Evolutionary conservation across 2,113 vertebrate species (phyloP), one percentile per base, ranked within the genome.

Genomic region (Sturnira hondurensis): DNA sequence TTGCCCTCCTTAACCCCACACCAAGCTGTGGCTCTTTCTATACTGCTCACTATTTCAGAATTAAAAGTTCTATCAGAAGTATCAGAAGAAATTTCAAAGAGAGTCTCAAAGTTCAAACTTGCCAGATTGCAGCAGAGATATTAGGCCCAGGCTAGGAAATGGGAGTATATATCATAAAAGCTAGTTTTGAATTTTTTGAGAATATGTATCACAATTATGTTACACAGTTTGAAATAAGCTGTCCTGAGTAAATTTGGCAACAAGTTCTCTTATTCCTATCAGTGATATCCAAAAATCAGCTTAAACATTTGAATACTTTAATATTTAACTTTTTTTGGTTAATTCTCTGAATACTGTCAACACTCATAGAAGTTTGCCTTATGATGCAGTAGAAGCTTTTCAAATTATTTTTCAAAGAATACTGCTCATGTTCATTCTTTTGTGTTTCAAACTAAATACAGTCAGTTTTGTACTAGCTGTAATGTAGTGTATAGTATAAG

Each of bases 21-120:
- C 92, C 98, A 99, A 86, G 98, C 99, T 94, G 98, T 99, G 15
- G 96, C 98, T 95, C 99, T 99, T 19, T 99, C 99, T 0, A 98
- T 98, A 16, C 98, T 99, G 90, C 99, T 99, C 2, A 99, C 99
- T 88, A 99, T 99, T 83, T 99, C 98, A 78, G 99, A 99, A 98
- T 98, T 99, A 91, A 99, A 99, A 97, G 95, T 99, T 97, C 76
- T 92, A 38, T 97, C 98, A 0, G 99, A 99, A 22, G 81, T 96
- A 1, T 94, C 99, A 1, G 98, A 98, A 82, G 98, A 99, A 76
- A 96, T 98, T 28, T 58, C 97, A 1, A 99, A 98, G 96, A 98
- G 98, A 85, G 98, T 99, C 97, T 99, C 99, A 2, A 99, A 99
- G 97, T 99, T 99, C 98, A 99, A 99, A 99, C 99, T 99, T 97